Evolutionary conservation across 2,113 vertebrate genomes (phyloP), one percentile per base, ranked within the genome.

Genomic region (Melanerpes formicivorus): DNA sequence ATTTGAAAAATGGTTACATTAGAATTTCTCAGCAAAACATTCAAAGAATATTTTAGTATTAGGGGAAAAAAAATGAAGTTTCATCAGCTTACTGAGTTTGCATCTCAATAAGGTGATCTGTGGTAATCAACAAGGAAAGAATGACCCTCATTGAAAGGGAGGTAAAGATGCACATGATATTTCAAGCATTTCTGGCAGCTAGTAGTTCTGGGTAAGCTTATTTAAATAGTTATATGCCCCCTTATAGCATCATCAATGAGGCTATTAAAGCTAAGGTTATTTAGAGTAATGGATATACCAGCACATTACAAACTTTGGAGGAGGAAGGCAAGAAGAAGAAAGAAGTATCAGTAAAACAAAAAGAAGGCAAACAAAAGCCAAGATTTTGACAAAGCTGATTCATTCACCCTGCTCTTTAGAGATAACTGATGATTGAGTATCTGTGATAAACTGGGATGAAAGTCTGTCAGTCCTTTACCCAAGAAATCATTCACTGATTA

Each of bases 231-330:
- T 94, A 93, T 95, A 29, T 91, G 80, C 19, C 74, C 85, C 80
- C 86, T 95, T 75, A 95, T 86, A 76, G 90, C 83, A 92, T 88
- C 88, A 16, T 95, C 88, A 95, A 62, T 69, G 92, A 94, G 56
- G 29, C 73, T 80, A 34, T 93, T 94, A 93, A 93, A 90, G 63
- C 37, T 72, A 25, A 89, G 79, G 56, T 92, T 95, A 89, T 94
- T 85, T 78, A 90, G 82, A 92, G 54, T 50, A 80, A 72, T 3
- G 22, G 85, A 85, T 92, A 71, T 13, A 59, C 32, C 73, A 62
- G 19, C 50, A 82, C 44, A 52, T 84, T 66, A 40, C 12, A 80
- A 81, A 90, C 80, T 34, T 77, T 22, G n/a, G 52, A 59, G 73
- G 52, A 69, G 59, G 37, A 64, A 18, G 5, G 30, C 17, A 14